Evolutionary conservation across 2,888 invertebrate genomes (phyloP).

Genomic region (Mythimna loreyi): DNA sequence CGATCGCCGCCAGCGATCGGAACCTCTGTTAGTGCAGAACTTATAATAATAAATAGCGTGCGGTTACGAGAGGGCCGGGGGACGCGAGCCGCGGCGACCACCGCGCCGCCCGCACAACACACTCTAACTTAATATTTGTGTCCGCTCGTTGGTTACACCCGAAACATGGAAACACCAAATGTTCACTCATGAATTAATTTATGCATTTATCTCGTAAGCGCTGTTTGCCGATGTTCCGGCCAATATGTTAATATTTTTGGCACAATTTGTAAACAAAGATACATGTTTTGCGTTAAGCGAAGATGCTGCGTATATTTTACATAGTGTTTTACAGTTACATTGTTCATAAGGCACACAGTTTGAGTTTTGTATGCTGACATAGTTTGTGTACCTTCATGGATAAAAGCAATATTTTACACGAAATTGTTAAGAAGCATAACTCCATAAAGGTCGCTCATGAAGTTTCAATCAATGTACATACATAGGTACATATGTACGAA

Average conservation of each 20-base stretch:
- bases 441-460: slow-evolving; percentile 55
- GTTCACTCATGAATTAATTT: slow-evolving; percentile 62
- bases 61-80: slow-evolving; percentile 83
- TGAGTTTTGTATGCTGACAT: slow-evolving; percentile 82
- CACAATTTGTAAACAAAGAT: slow-evolving; percentile 74
- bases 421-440: slow-evolving; percentile 56
- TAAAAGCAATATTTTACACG: slow-evolving; percentile 75
- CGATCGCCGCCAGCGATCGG: slow-evolving; percentile 84
- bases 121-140: slow-evolving; percentile 88
- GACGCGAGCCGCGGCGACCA: slow-evolving; percentile 78
- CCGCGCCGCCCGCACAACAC: slow-evolving; percentile 76
- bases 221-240: slow-evolving; percentile 86
- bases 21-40: slow-evolving; percentile 89
- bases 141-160: slow-evolving; percentile 85
- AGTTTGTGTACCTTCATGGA: slow-evolving; percentile 70
- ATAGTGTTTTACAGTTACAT: slow-evolving; percentile 81
- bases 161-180: slow-evolving; percentile 87
- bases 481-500: slow-evolving; percentile 58
- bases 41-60: slow-evolving; percentile 89
- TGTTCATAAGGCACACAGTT: slow-evolving; percentile 78
- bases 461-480: slow-evolving; percentile 61
- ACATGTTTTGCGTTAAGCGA: slow-evolving; percentile 74
- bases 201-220: slow-evolving; percentile 77
- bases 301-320: slow-evolving; percentile 81
- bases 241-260: slow-evolving; percentile 82